phyloP scores from a whole-genome alignment of 2,113 vertebrate species.

The Xiphophorus maculatus region DNA sequence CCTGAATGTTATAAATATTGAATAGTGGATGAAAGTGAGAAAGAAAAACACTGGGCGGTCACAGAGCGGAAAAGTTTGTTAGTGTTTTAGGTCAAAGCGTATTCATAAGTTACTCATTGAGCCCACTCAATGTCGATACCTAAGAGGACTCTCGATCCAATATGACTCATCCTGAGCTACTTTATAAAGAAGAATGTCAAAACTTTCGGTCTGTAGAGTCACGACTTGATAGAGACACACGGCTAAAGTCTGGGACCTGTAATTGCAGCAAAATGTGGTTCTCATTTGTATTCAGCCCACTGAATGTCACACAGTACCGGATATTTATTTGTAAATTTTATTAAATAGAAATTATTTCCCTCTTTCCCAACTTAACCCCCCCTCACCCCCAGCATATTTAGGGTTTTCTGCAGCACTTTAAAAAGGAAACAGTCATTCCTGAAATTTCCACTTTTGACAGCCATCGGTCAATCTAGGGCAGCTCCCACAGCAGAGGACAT shows the following conservation, averaged over 20 bases:
- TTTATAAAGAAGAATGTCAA: too few relatives aligned
- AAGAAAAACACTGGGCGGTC: too few relatives aligned
- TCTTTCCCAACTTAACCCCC: not conserved
- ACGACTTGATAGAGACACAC: not conserved
- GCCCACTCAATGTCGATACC: not conserved
- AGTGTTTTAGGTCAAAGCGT: not conserved
- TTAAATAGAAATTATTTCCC: not conserved
- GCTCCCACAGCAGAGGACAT: slow-evolving; percentile 74
- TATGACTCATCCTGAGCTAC: not conserved
- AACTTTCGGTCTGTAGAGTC: too few relatives aligned
- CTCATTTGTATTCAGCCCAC: not conserved
- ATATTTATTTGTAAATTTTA: not conserved
- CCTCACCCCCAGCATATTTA: not conserved
- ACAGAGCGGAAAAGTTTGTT: too few relatives aligned
- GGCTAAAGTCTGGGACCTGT: not conserved
- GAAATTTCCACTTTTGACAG: slow-evolving; percentile 58
- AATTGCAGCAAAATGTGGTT: not conserved
- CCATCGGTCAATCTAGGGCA: slow-evolving; percentile 51
- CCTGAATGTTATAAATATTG: too few relatives aligned
- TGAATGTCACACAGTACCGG: not conserved
- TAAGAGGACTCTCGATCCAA: not conserved
- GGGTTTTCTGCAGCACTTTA: not conserved
- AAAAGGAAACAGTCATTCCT: slow-evolving; percentile 28
- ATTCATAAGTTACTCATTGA: not conserved
- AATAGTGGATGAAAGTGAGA: too few relatives aligned